Evolutionary conservation across 2,888 invertebrate genomes (phyloP), one percentile per base, ranked within the genome.

Genomic region (Corbicula japonica): DNA sequence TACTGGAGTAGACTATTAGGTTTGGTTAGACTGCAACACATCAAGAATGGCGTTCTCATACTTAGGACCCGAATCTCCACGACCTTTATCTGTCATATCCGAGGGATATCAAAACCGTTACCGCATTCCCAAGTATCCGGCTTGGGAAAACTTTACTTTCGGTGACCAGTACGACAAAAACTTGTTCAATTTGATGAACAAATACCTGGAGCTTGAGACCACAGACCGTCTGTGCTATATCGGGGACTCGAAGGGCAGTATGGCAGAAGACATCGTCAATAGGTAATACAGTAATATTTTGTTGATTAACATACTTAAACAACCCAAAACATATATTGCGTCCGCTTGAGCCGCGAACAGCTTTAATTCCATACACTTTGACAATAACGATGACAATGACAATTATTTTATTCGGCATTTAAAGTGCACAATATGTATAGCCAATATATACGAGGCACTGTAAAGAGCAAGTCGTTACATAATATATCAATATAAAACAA

Each of bases 21-120:
- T n/a, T n/a, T n/a, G n/a, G n/a, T n/a, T n/a, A n/a, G n/a, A n/a
- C n/a, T n/a, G n/a, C n/a, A n/a, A n/a, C n/a, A n/a, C n/a, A n/a
- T 32, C 15, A 1, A 63, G 23, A 61, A 91, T 90, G 90, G 90
- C 90, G 62, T 88, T 87, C 10, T 87, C 89, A 1, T 89, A 88
- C 58, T 83, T 92, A n/a, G 92, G 93, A 26, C 93, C 93, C 0
- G 93, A 93, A 68, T 87, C 89, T 5, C 93, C 92, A 1, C 80
- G 89, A 18, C 93, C 93, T 8, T 87, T 92, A 44, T 66, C 92
- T 23, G 92, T 92, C 6, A 89, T 92, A 58, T 90, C 92, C 3
- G 93, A 93, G 69, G 78, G 85, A 34, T 90, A 90, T 72, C 89
- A 89, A 65, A 73, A 83, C n/a, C 83, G 78, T 18, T 85, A 86